Evolutionary conservation across 2,113 vertebrate species (phyloP), one percentile per base, ranked within the genome.

Genomic region (Hyaena hyaena): DNA sequence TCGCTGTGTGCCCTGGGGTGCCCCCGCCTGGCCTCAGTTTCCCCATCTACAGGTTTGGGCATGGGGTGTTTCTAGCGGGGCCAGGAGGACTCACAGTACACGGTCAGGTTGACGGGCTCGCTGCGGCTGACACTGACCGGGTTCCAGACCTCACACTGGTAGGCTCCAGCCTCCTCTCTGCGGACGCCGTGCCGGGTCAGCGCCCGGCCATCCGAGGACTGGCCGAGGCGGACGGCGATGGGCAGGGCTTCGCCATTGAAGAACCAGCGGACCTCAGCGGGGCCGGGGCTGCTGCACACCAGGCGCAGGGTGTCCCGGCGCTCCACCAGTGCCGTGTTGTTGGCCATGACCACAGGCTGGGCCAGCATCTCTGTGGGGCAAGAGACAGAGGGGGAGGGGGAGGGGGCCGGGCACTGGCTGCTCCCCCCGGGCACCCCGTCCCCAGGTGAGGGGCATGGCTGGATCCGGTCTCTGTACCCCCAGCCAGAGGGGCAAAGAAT

Each of bases 81-180:
- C 85, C 48, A 3, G 90, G 89, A 91, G 90, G 69, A 98, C 98
- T 98, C 97, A 98, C 98, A 98, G 93, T 97, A 98, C 85, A 98
- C 97, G 0, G 97, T 98, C 69, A 98, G 79, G 95, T 98, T 93
- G 93, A 97, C 1, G 12, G 97, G 97, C 45, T 97, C 66, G 16
- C 98, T 98, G 90, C 97, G 97, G 97, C 97, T 98, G 76, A 55
- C 65, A 12, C 97, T 98, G 96, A 98, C 93, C 0, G 95, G 88
- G 93, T 98, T 98, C 95, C 88, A 71, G 93, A 98, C 97, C 93
- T 98, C 97, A 26, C 98, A 98, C 66, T 97, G 97, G 90, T 98
- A 98, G 80, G 88, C 26, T 1, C 98, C 98, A 0, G 98, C 98
- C 93, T 98, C 98, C 50, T 98, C 97, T 90, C 97, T 73, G 45